These are phyloP conservation scores for Idaea aversata DNA, from an alignment of 2,888 invertebrate genomes.

Conservation along the genomic window DNA sequence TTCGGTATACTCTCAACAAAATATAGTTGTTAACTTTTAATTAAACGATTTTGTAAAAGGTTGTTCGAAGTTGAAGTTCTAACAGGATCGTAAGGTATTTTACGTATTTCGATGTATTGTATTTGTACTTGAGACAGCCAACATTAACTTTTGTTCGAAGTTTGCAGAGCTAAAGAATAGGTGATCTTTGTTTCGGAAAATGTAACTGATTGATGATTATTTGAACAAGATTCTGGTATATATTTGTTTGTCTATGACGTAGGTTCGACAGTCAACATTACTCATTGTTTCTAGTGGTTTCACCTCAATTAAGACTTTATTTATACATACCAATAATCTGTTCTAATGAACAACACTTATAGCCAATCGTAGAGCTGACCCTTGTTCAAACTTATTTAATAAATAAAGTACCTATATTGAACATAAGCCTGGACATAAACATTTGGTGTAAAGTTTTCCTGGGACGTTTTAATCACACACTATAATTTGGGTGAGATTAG, in stretches of 20 bases:
- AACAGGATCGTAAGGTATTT: constrained; percentile 1
- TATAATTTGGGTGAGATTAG: background rate
- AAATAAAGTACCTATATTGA: constrained; percentile 33
- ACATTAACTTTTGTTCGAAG: background rate
- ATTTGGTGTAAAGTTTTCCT: background rate
- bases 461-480: background rate
- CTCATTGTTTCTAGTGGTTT: background rate
- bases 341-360: background rate
- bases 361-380: constrained; percentile 28
- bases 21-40: constrained; percentile 16
- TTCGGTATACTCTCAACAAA: constrained; percentile 16
- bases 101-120: background rate
- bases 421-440: constrained; percentile 8
- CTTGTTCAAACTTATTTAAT: constrained; percentile 38
- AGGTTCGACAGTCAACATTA: background rate
- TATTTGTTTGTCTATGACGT: too few relatives aligned
- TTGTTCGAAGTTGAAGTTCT: background rate
- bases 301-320: constrained; percentile 44
- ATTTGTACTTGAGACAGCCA: background rate
- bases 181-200: background rate
- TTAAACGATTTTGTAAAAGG: constrained; percentile 3
- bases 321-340: constrained; percentile 48
- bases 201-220: background rate
- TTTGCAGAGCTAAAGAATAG: background rate
- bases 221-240: background rate